Percentiles rank a stretch among this genome's conserved stretches.
phyloP scores from a whole-genome alignment of 2,797 vertebrate genomes.

The Sardinella longiceps region DNA sequence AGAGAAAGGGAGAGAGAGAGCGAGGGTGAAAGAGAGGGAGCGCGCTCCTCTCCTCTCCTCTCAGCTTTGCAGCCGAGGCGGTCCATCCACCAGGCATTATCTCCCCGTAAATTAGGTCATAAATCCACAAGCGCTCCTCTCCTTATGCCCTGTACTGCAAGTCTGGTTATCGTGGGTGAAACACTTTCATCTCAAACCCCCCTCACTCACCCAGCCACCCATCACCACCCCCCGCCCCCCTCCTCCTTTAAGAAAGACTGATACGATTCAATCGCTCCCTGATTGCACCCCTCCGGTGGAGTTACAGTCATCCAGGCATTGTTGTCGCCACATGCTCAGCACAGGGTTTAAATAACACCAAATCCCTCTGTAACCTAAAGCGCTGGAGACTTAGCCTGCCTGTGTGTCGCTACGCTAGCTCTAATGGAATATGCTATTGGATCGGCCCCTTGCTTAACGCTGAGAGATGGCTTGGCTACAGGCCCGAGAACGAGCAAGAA shows the following conservation, averaged over 20 bases:
- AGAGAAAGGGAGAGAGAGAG: background rate
- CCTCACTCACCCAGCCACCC: background rate
- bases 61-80: background rate
- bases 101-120: slow-evolving; percentile 12
- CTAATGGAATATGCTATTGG: slow-evolving; percentile 65
- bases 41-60: background rate
- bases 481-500: slow-evolving; percentile 13
- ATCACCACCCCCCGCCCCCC: background rate
- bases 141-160: background rate
- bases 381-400: slow-evolving; percentile 21
- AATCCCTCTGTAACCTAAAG: background rate
- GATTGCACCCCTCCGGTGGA: slow-evolving; percentile 22
- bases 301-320: background rate
- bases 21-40: background rate
- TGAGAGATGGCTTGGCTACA: slow-evolving; percentile 58
- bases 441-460: slow-evolving; percentile 52
- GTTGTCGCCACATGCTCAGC: background rate
- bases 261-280: slow-evolving; percentile 20
- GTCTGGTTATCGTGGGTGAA: slow-evolving; percentile 11
- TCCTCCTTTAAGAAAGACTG: slow-evolving; percentile 10
- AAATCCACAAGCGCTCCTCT: slow-evolving; percentile 15
- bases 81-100: slow-evolving; percentile 24
- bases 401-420: no score
- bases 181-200: slow-evolving; percentile 23
- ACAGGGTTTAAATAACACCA: slow-evolving; percentile 14